phyloP scores from a whole-genome alignment of 2,797 vertebrate species.

The Enteromius afrohamiltoni region DNA sequence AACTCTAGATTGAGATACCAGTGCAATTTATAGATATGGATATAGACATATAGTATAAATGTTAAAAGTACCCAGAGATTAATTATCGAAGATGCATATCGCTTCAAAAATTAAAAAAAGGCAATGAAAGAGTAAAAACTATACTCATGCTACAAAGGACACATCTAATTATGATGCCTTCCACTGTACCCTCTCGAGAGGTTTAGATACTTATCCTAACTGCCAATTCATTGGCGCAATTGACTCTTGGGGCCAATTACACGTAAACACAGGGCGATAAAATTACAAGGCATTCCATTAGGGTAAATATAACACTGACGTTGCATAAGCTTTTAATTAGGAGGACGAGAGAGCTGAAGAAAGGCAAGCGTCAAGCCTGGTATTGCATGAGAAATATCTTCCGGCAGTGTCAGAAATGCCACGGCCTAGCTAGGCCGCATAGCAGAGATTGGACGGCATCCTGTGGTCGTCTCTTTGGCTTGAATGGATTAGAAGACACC shows the following conservation, averaged over 20 bases:
- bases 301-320: slow-evolving; percentile 17
- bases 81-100: background rate
- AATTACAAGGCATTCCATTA: slow-evolving; percentile 31
- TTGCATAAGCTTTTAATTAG: slow-evolving; percentile 36
- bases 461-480: slow-evolving; percentile 56
- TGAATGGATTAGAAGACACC: slow-evolving; percentile 64
- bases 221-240: slow-evolving; percentile 23
- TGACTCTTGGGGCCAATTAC: slow-evolving; percentile 52
- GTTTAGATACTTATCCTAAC: slow-evolving; percentile 36
- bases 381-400: slow-evolving; percentile 20
- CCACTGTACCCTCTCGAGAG: slow-evolving; percentile 24
- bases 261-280: slow-evolving; percentile 30
- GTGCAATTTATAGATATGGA: background rate
- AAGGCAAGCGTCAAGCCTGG: slow-evolving; percentile 4
- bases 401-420: background rate
- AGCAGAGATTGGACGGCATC: slow-evolving; percentile 59
- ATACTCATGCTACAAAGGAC: slow-evolving; percentile 2
- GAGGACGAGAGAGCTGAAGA: background rate
- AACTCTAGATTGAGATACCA: background rate
- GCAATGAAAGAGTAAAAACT: background rate
- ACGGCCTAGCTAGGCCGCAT: slow-evolving; percentile 17
- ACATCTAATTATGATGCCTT: slow-evolving; percentile 20
- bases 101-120: background rate
- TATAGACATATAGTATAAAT: background rate
- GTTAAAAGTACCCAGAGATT: background rate